Evolutionary conservation across 1,140 invertebrate species (phyloP), one percentile per base, ranked within the genome.

Genomic region (Drosophila paulistorum): DNA sequence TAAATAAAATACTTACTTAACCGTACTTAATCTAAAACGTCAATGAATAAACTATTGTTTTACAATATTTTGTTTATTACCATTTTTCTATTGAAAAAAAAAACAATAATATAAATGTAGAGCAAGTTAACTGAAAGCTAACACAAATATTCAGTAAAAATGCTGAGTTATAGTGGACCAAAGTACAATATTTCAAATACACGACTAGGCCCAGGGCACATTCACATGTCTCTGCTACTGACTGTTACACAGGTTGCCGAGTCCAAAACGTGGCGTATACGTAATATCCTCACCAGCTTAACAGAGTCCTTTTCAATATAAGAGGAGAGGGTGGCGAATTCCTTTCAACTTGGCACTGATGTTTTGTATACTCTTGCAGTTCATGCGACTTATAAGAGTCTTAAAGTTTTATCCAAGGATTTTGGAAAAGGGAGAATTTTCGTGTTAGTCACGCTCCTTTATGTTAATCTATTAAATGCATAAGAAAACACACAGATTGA

Each of bases 171-270:
- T 87, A 76, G 83, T 70, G 71, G 30, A 7, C 64, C 65, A 76
- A 81, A 65, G 79, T 66, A 76, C 76, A 73, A 82, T 86, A 79
- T 82, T 82, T 86, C 83, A 86, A 86, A 82, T 73, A 67, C 64
- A 70, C 65, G 76, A 20, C 57, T 60, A 17, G 45, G 66, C 48
- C 23, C 66, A 66, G 45, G 61, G 57, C 35, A 62, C 62, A 61
- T 77, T 37, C 59, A 51, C 64, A 61, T 79, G 65, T 65, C 51
- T 64, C 59, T 64, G 48, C 67, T 26, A 35, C 58, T 64, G 65
- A 17, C 62, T 70, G 48, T 33, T 48, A 48, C 62, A 63, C 59
- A 74, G 57, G 71, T 77, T n/a, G 42, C 10, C 67, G 39, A 55
- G 51, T 20, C 65, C 4, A 23, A 51, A 42, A 63, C 62, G 61